phyloP scores from a whole-genome alignment of 2,888 invertebrate species.

The Ormyrus labotus region DNA sequence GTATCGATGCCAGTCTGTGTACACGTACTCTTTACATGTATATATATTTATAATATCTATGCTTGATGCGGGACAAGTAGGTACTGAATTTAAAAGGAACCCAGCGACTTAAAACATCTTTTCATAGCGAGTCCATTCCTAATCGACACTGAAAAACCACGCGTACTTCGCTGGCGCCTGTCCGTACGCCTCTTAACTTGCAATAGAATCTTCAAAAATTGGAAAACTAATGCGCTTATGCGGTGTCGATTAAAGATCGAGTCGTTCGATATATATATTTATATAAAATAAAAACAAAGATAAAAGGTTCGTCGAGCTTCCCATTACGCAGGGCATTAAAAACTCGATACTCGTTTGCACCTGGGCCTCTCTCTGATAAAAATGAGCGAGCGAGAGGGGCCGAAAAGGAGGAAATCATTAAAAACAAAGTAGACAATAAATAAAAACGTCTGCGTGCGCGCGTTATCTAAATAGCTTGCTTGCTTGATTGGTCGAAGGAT shows the following conservation, averaged over 20 bases:
- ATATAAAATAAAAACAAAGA: constrained; percentile 43
- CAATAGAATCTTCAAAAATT: constrained; percentile 55
- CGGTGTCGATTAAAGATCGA: constrained; percentile 47
- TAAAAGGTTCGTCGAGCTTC: constrained; percentile 5
- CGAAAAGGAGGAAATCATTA: constrained; percentile 9
- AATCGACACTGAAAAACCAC: constrained; percentile 45
- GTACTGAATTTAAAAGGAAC: constrained; percentile 51
- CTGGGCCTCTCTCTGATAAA: constrained; percentile 35
- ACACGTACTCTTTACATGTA: constrained; percentile 57
- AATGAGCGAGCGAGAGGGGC: constrained; percentile 49
- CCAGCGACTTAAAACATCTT: constrained; percentile 43
- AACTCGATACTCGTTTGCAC: constrained; percentile 45
- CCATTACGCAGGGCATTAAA: constrained; percentile 18
- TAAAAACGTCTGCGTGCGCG: constrained; percentile 37
- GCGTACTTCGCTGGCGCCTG: constrained; percentile 15
- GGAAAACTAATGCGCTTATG: constrained; percentile 47
- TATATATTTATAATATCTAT: constrained; percentile 52
- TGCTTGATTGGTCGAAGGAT: constrained; percentile 51
- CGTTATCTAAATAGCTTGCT: constrained; percentile 50
- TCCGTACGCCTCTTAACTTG: constrained; percentile 46
- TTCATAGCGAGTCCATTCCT: constrained; percentile 41
- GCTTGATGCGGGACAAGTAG: constrained; percentile 50
- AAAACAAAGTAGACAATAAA: constrained; percentile 42
- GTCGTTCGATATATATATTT: constrained; percentile 32
- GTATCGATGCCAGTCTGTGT: constrained; percentile 58